Percentiles rank a stretch among this genome's conserved stretches.
Conservation (phyloP, 2,888 invertebrate genomes). For the Uropetala carovei region DNA sequence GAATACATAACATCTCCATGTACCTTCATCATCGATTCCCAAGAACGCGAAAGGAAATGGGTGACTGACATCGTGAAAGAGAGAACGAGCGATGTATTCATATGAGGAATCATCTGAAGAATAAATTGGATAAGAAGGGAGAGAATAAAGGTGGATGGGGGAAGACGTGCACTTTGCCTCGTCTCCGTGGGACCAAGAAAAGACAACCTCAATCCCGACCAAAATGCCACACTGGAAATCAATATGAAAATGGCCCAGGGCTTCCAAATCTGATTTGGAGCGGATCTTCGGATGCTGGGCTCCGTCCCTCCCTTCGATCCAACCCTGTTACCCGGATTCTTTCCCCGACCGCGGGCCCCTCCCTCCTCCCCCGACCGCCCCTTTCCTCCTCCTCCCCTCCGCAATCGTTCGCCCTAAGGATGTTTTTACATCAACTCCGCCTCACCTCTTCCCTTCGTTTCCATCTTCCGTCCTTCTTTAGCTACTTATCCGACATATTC, state of each 20-base stretch:
- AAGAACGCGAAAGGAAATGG: not conserved
- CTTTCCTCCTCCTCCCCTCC: no score
- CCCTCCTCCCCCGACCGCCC: no score
- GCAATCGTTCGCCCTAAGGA: no score
- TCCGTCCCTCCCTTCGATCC: no score
- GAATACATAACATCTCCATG: no score
- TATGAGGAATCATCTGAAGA: not conserved
- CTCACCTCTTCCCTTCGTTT: no score
- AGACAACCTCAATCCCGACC: conserved; percentile 11
- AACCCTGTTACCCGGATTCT: not conserved
- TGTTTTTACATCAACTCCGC: no score
- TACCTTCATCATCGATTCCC: not conserved
- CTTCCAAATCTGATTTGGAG: conserved; percentile 21
- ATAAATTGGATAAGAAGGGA: not conserved
- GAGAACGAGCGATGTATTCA: not conserved
- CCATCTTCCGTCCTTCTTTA: no score
- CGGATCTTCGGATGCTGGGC: not conserved
- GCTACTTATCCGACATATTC: not conserved
- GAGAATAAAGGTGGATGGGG: not conserved
- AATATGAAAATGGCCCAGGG: conserved; percentile 22
- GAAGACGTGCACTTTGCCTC: not conserved
- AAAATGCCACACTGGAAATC: conserved; percentile 32
- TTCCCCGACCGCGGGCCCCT: not conserved
- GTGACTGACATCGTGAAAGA: not conserved
- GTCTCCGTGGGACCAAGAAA: not conserved